Conservation (phyloP, 2,888 invertebrate genomes). For the Synergus itoensis region DNA sequence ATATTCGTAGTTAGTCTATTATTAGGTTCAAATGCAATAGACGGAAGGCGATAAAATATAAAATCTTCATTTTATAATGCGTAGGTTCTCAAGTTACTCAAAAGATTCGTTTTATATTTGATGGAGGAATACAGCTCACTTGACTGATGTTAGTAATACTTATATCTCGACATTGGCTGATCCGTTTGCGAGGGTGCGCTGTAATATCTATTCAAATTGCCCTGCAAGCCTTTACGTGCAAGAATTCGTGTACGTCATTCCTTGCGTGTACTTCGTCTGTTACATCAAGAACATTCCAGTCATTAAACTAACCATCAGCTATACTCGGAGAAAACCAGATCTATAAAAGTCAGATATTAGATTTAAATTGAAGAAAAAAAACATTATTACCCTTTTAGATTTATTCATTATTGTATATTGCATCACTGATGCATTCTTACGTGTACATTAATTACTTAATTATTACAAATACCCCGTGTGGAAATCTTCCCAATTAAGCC, state of each 20-base stretch:
- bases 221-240: conserved; percentile 29
- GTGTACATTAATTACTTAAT: not conserved
- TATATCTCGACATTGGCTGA: conserved; percentile 35
- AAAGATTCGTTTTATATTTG: conserved; percentile 21
- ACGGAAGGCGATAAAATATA: not conserved
- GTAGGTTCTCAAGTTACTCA: not conserved
- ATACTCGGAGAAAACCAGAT: not conserved
- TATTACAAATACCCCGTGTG: no score
- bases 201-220: conserved; percentile 38
- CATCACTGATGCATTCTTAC: not conserved
- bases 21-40: conserved; percentile 15
- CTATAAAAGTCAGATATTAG: conserved; percentile 6
- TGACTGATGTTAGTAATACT: conserved; percentile 10
- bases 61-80: conserved; percentile 18
- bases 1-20: not conserved
- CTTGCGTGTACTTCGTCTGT: conserved; percentile 30
- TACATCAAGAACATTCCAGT: conserved; percentile 30
- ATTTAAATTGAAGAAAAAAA: not conserved
- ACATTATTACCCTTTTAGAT: no score
- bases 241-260: conserved; percentile 30
- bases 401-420: no score
- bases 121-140: not conserved
- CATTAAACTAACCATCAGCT: conserved; percentile 28
- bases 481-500: no score
- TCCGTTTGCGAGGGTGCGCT: conserved; percentile 39